These are phyloP conservation scores for Lepus timidus DNA, from an alignment of 2,113 vertebrate genomes.

Conservation along the genomic window DNA sequence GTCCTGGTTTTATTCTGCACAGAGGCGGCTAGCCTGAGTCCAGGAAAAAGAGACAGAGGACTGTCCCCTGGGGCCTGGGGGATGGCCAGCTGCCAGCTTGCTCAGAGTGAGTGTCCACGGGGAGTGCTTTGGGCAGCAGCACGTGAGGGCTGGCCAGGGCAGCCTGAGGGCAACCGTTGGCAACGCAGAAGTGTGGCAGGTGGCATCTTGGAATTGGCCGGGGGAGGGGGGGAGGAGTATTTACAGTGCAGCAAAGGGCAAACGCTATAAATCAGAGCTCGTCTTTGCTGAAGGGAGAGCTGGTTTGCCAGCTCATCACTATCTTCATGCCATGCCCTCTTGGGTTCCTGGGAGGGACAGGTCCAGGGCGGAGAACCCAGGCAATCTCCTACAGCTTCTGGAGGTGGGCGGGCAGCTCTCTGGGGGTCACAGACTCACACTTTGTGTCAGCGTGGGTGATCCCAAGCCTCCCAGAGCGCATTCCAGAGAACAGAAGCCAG, in stretches of 20 bases:
- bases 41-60: not conserved
- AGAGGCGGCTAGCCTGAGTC: not conserved
- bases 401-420: not conserved
- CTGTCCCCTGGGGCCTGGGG: not conserved
- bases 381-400: not conserved
- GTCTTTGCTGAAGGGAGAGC: not conserved
- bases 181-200: not conserved
- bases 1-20: not conserved
- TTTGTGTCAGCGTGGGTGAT: not conserved
- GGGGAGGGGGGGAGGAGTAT: not conserved
- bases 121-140: not conserved
- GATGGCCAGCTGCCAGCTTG: not conserved
- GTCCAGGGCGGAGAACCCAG: not conserved
- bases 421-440: not conserved
- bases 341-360: not conserved
- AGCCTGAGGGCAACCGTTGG: not conserved
- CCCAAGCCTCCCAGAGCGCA: not conserved
- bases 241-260: not conserved
- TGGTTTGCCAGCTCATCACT: not conserved
- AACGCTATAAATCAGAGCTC: not conserved
- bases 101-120: not conserved
- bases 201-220: not conserved
- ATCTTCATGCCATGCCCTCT: accelerated
- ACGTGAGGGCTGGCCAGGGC: not conserved
- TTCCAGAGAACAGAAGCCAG: not conserved